These are phyloP conservation scores for Gambusia affinis DNA, from an alignment of 2,113 vertebrate species.

Conservation along the genomic window DNA sequence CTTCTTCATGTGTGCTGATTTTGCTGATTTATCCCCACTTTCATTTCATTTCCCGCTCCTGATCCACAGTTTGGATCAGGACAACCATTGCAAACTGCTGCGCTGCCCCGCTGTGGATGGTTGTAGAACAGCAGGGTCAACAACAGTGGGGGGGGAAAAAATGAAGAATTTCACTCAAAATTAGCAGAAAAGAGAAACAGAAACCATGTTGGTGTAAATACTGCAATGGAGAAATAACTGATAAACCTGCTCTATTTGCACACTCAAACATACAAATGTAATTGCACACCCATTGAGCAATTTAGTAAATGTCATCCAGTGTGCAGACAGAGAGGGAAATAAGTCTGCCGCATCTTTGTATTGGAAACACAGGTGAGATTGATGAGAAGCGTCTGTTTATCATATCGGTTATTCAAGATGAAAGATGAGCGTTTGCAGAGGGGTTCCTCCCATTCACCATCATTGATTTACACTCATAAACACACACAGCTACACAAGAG, in stretches of 20 bases:
- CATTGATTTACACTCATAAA: slow-evolving; percentile 78
- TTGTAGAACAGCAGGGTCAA: slow-evolving; percentile 30
- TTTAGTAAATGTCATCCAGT: slow-evolving; percentile 78
- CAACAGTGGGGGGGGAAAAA: slow-evolving; percentile 3
- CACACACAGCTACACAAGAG: slow-evolving; percentile 32
- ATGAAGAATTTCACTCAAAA: slow-evolving; percentile 25
- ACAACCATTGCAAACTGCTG: slow-evolving; percentile 80
- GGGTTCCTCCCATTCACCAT: slow-evolving; percentile 79
- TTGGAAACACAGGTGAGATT: slow-evolving; percentile 78
- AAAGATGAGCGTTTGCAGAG: slow-evolving; percentile 80
- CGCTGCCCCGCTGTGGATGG: slow-evolving; percentile 90
- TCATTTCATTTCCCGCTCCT: slow-evolving; percentile 60
- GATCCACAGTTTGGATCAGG: not conserved
- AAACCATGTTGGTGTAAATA: slow-evolving; percentile 35
- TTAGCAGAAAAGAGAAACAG: slow-evolving; percentile 34
- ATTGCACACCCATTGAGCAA: slow-evolving; percentile 48
- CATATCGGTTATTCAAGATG: slow-evolving; percentile 82
- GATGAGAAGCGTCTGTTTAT: slow-evolving; percentile 79
- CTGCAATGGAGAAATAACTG: slow-evolving; percentile 26
- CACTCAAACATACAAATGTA: slow-evolving; percentile 17
- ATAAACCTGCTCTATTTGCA: slow-evolving; percentile 4
- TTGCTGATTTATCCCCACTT: slow-evolving; percentile 75
- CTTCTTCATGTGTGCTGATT: slow-evolving; percentile 72
- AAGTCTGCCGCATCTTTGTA: slow-evolving; percentile 69
- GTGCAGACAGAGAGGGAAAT: slow-evolving; percentile 77